Base-by-base conservation (phyloP, 2,888 invertebrate species). In the Blastobasis lacticolella region DNA sequence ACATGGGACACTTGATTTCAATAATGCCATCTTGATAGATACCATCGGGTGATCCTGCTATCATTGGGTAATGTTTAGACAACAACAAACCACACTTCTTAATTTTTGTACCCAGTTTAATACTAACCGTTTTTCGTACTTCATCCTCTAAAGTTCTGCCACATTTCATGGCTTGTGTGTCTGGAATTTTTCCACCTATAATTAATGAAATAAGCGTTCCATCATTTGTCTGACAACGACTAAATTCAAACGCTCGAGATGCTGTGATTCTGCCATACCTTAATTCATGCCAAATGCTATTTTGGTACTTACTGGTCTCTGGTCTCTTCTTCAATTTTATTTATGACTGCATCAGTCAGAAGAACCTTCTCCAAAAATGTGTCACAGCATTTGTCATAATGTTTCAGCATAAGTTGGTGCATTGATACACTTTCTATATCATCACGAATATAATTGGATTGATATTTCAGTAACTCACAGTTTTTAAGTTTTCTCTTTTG, bases 31-130 rank as follows among this genome's bases (percentile, higher is more conserved):
- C 51, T 55, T 57, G 44, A 54, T 52, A 59, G 1, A 62, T 53
- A 0, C 63, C 63, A 61, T 67, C 64, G 48, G 62, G 63, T 4
- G 66, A 66, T n/a, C 59, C 63, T 45, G 64, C 64, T 46, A 64
- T 48, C 57, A 63, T 66, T 1, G 62, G 62, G 50, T 59, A 58
- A 5, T 61, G 45, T 45, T 51, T 43, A 46, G 40, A 49, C 5
- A 64, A 6, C 5, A 62, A 37, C 0, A 65, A 37, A 1, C 65
- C 62, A 61, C 58, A 57, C n/a, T 57, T 57, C 0, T 56, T 57
- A 41, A 60, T 61, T 55, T 57, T 59, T 54, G 58, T 63, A 6
- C 45, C 51, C 6, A 64, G 50, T 51, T 53, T 62, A 1, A 6
- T 40, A 6, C 46, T 45, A 0, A 65, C 65, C 5, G 53, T 61